Base-by-base conservation (phyloP, 2,113 vertebrate species). In the Perca flavescens region DNA sequence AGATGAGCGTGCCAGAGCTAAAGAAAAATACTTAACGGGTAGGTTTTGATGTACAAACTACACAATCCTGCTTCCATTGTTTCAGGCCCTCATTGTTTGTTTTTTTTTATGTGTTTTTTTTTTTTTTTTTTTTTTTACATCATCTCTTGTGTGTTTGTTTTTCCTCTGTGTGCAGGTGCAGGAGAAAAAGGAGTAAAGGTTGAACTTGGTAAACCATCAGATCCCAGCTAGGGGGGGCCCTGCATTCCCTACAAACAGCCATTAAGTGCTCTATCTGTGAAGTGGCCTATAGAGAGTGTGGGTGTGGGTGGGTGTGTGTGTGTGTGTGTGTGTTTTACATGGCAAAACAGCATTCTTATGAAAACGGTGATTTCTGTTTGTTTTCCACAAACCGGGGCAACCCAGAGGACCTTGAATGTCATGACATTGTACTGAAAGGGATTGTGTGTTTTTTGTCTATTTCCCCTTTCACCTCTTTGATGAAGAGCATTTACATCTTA, bases 21-120 rank as follows among this genome's bases (percentile, higher is more conserved):
- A 99, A 97, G 97, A 98, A 93, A 99, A 99, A 89, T 98, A 99
- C 89, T 94, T 97, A 93, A 98, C 97, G 95, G 97, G 98, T 99
- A 96, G 69, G 74, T 36, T 36, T 60, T 50, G n/a, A 58, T 2
- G 3, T 7, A 21, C 5, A 15, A 50, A n/a, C 25, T 5, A 91
- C 28, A 46, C 31, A 28, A 16, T 61, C 17, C 19, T 10, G 36
- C 6, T 40, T 56, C 49, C 22, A 0, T 52, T 31, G 21, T 52
- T 80, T 54, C 1, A 49, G 22, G 19, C 13, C 14, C 3, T n/a
- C 2, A 0, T 5, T 17, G 1, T 34, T 9, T 6, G 31, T 22
- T 50, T 34, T 12, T 3, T 73, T 77, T 28, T 28, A n/a, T n/a
- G n/a, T n/a, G n/a, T n/a, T n/a, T n/a, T n/a, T n/a, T n/a, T 6